Conservation (phyloP, 2,797 vertebrate genomes). For the Hapalemur alaotrensis region DNA sequence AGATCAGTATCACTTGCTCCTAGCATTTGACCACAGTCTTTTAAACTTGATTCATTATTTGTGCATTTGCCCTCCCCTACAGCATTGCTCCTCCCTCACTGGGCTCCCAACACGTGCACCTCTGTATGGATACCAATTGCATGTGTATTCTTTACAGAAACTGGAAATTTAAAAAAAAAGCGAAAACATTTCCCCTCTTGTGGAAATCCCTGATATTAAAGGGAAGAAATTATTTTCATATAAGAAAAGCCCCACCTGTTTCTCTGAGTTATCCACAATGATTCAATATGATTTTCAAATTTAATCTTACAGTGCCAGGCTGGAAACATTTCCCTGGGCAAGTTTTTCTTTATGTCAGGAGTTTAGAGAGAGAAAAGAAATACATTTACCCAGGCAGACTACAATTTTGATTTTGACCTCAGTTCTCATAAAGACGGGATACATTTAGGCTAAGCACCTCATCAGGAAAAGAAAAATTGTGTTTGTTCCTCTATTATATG, state of each 20-base stretch:
- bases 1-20: slow-evolving; percentile 64
- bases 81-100: not conserved
- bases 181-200: not conserved
- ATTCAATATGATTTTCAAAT: not conserved
- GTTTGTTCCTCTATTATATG: not conserved
- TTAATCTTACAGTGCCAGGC: not conserved
- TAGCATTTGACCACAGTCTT: slow-evolving; percentile 59
- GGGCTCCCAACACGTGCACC: not conserved
- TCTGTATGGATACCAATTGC: not conserved
- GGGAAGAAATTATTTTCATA: not conserved
- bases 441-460: not conserved
- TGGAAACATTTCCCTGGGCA: not conserved
- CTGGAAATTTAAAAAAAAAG: not conserved
- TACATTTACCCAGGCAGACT: not conserved
- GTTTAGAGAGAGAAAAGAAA: not conserved
- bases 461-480: not conserved
- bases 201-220: not conserved
- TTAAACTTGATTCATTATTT: slow-evolving; percentile 66
- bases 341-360: not conserved
- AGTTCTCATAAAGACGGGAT: not conserved
- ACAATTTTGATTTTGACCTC: not conserved
- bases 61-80: not conserved
- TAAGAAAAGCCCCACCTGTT: not conserved
- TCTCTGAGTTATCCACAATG: not conserved
- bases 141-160: slow-evolving; percentile 34